These are phyloP conservation scores for Fopius arisanus DNA, from an alignment of 1,140 invertebrate genomes.

Conservation along the genomic window DNA sequence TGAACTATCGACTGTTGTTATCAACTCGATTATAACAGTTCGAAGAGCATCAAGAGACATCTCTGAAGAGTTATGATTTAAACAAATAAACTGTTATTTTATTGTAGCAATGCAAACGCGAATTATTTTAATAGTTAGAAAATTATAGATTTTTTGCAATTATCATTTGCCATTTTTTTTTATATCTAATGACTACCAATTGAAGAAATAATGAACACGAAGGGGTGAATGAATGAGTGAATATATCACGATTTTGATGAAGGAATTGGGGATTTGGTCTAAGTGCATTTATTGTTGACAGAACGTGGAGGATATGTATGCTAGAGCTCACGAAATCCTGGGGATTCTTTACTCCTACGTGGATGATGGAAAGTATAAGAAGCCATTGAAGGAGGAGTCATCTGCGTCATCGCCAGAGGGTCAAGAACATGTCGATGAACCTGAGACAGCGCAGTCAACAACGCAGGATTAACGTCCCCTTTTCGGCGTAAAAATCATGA, in stretches of 20 bases:
- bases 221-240: too few relatives aligned
- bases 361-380: conserved; percentile 40
- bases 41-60: too few relatives aligned
- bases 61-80: too few relatives aligned
- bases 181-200: too few relatives aligned
- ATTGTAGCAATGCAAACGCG: too few relatives aligned
- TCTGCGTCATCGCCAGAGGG: not conserved
- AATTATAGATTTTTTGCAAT: too few relatives aligned
- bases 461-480: not conserved
- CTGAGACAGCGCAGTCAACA: not conserved
- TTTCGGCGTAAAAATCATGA: not conserved
- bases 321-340: conserved; percentile 70
- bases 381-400: conserved; percentile 18
- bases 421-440: conserved; percentile 2
- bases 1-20: too few relatives aligned
- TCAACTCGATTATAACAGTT: too few relatives aligned
- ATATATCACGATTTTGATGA: not conserved
- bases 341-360: conserved; percentile 53
- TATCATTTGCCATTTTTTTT: too few relatives aligned
- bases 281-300: conserved; percentile 44
- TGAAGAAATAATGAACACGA: too few relatives aligned
- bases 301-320: conserved; percentile 73
- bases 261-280: not conserved
- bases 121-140: too few relatives aligned
- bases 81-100: too few relatives aligned